Evolutionary conservation across 2,888 invertebrate genomes (phyloP).

Genomic region (Acleris emargana): DNA sequence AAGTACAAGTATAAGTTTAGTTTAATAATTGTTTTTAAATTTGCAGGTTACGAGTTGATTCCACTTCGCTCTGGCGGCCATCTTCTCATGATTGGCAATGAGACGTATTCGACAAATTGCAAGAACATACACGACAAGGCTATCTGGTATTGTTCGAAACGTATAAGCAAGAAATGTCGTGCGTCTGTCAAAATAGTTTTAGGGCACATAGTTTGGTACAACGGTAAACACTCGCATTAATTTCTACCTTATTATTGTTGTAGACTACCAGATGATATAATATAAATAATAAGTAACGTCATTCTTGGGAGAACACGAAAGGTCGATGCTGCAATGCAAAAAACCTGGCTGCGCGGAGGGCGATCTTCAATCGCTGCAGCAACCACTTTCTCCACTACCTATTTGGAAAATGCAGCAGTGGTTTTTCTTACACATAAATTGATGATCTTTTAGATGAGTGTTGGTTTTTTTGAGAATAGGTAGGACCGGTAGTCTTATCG

Average conservation of each 20-base stretch:
- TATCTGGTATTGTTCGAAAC: slow-evolving; percentile 65
- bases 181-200: slow-evolving; percentile 55
- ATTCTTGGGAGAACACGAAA: no score
- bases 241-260: neutral
- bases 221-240: slow-evolving; percentile 44
- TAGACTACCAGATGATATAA: no score
- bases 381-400: no score
- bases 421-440: no score
- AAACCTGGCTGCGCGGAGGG: no score
- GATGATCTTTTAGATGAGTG: no score
- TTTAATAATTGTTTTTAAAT: neutral
- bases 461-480: no score
- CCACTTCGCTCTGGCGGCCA: slow-evolving; percentile 47
- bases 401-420: no score
- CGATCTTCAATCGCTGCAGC: no score
- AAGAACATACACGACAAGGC: slow-evolving; percentile 46
- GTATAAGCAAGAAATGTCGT: slow-evolving; percentile 56
- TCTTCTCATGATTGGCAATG: slow-evolving; percentile 46
- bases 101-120: slow-evolving; percentile 57
- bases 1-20: neutral
- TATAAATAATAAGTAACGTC: no score
- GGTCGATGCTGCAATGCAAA: no score
- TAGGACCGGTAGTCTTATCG: no score
- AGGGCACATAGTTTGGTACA: slow-evolving; percentile 40
- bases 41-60: slow-evolving; percentile 32